These are phyloP conservation scores for Caloenas nicobarica DNA, from an alignment of 2,113 vertebrate species.

Conservation along the genomic window DNA sequence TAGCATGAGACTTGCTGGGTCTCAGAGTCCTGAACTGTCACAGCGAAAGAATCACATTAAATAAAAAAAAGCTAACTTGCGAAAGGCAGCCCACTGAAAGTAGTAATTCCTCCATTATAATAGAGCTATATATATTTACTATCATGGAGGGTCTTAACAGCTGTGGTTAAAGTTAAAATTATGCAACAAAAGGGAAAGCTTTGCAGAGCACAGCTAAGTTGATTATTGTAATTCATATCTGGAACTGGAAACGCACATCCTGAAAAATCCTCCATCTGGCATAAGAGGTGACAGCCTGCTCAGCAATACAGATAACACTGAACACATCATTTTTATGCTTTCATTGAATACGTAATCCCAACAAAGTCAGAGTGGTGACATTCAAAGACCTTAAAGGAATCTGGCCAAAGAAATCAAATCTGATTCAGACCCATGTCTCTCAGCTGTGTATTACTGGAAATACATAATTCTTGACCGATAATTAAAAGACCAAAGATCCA, in stretches of 20 bases:
- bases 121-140: slow-evolving; percentile 8
- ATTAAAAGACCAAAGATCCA: background rate
- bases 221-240: slow-evolving; percentile 37
- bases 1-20: background rate
- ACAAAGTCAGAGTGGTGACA: background rate
- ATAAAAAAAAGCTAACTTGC: background rate
- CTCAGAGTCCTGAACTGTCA: background rate
- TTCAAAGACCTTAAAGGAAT: background rate
- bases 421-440: background rate
- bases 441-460: background rate
- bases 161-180: slow-evolving; percentile 27
- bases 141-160: slow-evolving; percentile 36
- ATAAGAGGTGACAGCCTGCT: slow-evolving; percentile 5
- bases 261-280: background rate
- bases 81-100: background rate
- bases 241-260: slow-evolving; percentile 15
- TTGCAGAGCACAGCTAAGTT: background rate
- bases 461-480: background rate
- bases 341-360: background rate
- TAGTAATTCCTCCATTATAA: slow-evolving; percentile 3
- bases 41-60: background rate
- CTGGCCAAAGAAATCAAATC: background rate
- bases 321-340: background rate
- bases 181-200: slow-evolving; percentile 18
- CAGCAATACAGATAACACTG: background rate